Conservation (phyloP, 2,797 vertebrate genomes). For the Brachyalestes nurse region DNA sequence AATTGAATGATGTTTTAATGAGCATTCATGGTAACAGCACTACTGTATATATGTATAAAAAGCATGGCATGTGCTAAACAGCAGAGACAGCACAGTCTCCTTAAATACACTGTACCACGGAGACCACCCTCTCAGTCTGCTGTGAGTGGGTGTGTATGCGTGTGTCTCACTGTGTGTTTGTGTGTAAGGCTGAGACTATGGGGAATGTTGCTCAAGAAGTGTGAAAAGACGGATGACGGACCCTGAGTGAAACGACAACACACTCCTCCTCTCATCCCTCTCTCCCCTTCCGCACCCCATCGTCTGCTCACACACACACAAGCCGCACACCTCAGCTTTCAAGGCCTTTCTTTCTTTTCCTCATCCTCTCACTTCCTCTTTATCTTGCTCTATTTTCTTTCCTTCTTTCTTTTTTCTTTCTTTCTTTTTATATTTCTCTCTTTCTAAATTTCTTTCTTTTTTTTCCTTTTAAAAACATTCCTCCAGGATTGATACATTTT, state of each 20-base stretch:
- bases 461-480: no score
- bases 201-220: constrained; percentile 60
- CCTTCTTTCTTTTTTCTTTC: background rate
- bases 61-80: no score
- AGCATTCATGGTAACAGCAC: no score
- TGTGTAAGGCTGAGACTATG: constrained; percentile 44
- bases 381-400: background rate
- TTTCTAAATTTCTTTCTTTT: no score
- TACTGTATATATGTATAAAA: no score
- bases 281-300: background rate
- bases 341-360: background rate
- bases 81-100: no score
- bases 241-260: constrained; percentile 72
- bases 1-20: no score
- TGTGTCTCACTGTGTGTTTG: constrained; percentile 23
- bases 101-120: background rate
- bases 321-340: constrained; percentile 28
- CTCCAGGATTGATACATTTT: no score
- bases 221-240: constrained; percentile 69
- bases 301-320: constrained; percentile 56
- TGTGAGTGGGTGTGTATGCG: constrained; percentile 23
- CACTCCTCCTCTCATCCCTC: constrained; percentile 70
- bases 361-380: background rate
- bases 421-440: no score
- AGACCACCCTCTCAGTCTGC: background rate